A percentile compares a stretch with the other conserved stretches of the same genome.
Conservation (phyloP, 2,797 vertebrate species). For the Brachyalestes nurse region DNA sequence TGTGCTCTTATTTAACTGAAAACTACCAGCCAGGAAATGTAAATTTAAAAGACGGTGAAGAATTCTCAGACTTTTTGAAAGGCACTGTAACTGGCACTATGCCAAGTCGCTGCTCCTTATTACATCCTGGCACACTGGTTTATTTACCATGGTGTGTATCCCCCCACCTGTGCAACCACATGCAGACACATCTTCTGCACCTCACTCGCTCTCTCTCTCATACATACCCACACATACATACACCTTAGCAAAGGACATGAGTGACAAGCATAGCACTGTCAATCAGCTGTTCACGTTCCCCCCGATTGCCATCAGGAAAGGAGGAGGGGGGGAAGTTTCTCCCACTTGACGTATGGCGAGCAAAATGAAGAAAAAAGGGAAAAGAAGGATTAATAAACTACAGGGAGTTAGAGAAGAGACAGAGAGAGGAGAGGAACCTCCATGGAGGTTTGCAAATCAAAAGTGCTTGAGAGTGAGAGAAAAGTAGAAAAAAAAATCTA, state of each 20-base stretch:
- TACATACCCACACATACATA: constrained; percentile 44
- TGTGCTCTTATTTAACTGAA: neutral
- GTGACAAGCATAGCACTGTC: constrained; percentile 71
- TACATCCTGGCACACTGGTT: neutral
- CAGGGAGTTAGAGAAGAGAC: constrained; percentile 62
- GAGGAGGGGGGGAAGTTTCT: constrained; percentile 54
- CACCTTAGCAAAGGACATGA: constrained; percentile 67
- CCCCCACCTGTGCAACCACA: constrained; percentile 46
- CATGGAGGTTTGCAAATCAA: constrained; percentile 69
- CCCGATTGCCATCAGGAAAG: constrained; percentile 60
- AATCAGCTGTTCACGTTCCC: constrained; percentile 64
- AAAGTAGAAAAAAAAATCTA: constrained; percentile 42
- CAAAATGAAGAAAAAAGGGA: constrained; percentile 52
- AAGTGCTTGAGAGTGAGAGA: constrained; percentile 31
- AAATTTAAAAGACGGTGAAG: neutral
- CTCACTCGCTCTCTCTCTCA: constrained; percentile 2
- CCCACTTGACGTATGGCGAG: constrained; percentile 59
- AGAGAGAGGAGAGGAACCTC: constrained; percentile 55
- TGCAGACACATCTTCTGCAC: constrained; percentile 39
- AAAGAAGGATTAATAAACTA: constrained; percentile 66
- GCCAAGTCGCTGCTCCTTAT: neutral
- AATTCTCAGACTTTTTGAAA: neutral
- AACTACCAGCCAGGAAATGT: neutral
- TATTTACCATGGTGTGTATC: constrained; percentile 53
- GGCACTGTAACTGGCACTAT: neutral